These are phyloP conservation scores for Graphium colonna DNA, from an alignment of 2,888 invertebrate genomes.

Conservation along the genomic window DNA sequence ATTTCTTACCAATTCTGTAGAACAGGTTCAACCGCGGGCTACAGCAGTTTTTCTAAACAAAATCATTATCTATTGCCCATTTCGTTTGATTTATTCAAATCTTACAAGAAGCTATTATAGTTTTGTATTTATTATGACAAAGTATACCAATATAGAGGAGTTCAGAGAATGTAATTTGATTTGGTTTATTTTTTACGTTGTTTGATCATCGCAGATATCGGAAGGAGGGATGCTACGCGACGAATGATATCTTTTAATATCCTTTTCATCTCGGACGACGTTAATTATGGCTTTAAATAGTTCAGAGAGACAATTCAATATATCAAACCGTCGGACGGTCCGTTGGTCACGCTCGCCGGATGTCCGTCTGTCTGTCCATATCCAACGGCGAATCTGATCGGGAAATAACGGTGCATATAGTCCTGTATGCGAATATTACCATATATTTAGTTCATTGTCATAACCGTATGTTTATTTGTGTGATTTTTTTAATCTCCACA, in stretches of 20 bases:
- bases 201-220: not conserved
- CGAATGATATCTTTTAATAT: constrained; percentile 2
- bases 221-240: not conserved
- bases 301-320: not conserved
- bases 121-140: no score
- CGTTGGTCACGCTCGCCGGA: constrained; percentile 13
- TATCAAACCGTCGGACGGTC: not conserved
- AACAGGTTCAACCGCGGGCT: no score
- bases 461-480: no score
- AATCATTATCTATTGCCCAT: no score
- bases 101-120: no score
- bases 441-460: no score
- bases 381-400: not conserved
- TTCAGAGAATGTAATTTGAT: not conserved
- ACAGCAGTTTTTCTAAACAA: no score
- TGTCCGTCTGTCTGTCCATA: constrained; percentile 6
- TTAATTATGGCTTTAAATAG: constrained; percentile 10
- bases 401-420: not conserved
- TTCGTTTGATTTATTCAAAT: no score
- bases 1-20: no score
- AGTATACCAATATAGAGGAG: no score
- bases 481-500: no score
- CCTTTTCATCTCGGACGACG: constrained; percentile 5
- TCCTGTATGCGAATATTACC: no score
- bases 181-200: not conserved